Evolutionary conservation across 1,140 invertebrate species (phyloP), one percentile per base, ranked within the genome.

Genomic region (Brachionus plicatilis): DNA sequence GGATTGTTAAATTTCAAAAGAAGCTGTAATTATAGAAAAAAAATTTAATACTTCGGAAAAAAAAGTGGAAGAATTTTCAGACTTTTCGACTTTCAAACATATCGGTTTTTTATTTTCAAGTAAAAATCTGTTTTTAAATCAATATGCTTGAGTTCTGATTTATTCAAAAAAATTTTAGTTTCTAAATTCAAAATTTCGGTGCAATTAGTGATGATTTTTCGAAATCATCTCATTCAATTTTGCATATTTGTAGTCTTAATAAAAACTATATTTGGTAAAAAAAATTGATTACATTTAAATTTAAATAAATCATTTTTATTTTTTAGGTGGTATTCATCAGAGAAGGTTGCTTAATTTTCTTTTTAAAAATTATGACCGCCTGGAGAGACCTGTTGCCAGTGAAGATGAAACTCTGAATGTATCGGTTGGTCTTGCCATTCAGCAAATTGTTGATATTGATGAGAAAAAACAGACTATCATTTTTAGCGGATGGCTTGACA

Each of bases 341-440:
- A 20, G 53, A 75, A 45, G 33, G 9, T 47, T 84, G 20, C 33
- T 75, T 41, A 24, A 75, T 29, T 27, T 20, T 24, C 33, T 84
- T 9, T 84, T 84, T 47, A 17, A 9, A 33, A 78, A 84, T 43
- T 76, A 84, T 66, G 70, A 84, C 65, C 83, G 94, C 87, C 92
- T 97, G 91, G 96, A 99, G 92, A 92, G 97, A 88, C 97, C 97
- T 80, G 96, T 98, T 87, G 93, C 93, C 88, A 98, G 98, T 92
- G 96, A 98, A 92, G 95, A 94, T 87, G 94, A 97, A 88, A 94
- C 96, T 87, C 93, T 99, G 87, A 93, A 94, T 91, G 94, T 99
- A 90, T 95, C 93, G 91, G 97, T 99, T 91, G 96, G 96, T 88
- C 93, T 99, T 90, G 97, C 95, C 88, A 93, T 99, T 88, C 97